phyloP scores from a whole-genome alignment of 2,888 invertebrate genomes.

The Eilema sororculum region DNA sequence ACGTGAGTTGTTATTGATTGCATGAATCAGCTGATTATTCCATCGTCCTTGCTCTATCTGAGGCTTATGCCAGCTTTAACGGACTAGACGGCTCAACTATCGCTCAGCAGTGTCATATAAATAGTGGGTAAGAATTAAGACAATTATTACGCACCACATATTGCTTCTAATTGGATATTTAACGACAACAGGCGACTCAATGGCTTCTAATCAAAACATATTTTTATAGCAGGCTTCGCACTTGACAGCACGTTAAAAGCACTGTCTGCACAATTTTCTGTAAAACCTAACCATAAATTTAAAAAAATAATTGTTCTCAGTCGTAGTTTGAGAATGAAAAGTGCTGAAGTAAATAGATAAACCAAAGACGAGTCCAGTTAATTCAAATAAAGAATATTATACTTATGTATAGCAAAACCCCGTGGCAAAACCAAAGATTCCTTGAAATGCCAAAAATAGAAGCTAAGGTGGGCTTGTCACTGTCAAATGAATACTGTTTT shows the following conservation, averaged over 20 bases:
- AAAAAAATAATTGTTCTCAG: no score
- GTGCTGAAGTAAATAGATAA: no score
- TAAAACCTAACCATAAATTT: no score
- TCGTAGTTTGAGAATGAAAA: no score
- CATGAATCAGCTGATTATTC: constrained; percentile 26
- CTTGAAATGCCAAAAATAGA: no score
- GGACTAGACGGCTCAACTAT: constrained; percentile 30
- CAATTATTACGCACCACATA: not conserved
- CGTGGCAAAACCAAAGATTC: no score
- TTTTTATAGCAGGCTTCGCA: not conserved
- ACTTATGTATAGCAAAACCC: no score
- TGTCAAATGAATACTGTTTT: no score
- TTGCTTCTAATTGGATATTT: not conserved
- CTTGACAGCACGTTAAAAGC: not conserved
- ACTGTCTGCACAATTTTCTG: not conserved
- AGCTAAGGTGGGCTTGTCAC: no score
- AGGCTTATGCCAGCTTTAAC: constrained; percentile 19
- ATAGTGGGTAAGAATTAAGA: not conserved
- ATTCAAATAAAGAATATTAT: no score
- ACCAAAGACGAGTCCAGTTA: no score
- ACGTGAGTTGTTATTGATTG: constrained; percentile 10
- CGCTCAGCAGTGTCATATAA: constrained; percentile 10
- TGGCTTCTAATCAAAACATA: not conserved
- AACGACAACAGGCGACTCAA: not conserved
- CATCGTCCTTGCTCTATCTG: constrained; percentile 6